Percentiles rank a stretch among this genome's conserved stretches.
Evolutionary conservation across 2,888 invertebrate species (phyloP).

Genomic region (Oxyscelio sp.): DNA sequence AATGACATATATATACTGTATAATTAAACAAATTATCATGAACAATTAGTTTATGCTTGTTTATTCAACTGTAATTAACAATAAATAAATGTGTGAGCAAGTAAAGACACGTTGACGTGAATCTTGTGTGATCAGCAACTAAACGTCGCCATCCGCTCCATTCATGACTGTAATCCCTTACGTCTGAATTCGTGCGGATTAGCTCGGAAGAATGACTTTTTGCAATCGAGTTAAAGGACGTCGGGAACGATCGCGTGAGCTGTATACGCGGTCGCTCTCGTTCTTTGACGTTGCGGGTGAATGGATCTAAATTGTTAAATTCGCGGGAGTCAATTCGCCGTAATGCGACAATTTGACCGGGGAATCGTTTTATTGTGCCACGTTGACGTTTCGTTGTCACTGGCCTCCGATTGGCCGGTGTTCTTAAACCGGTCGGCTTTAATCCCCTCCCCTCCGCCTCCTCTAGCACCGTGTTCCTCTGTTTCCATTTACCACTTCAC

Average conservation of each 20-base stretch:
- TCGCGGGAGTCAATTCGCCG: conserved; percentile 37
- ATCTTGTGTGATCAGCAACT: too few relatives aligned
- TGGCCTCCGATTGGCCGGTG: background rate
- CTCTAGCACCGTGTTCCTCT: too few relatives aligned
- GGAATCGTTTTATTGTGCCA: conserved; percentile 28
- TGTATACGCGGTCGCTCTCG: conserved; percentile 20
- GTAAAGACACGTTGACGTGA: too few relatives aligned
- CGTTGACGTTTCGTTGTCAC: background rate
- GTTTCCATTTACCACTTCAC: too few relatives aligned
- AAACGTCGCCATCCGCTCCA: too few relatives aligned
- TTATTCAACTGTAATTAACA: too few relatives aligned
- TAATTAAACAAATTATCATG: too few relatives aligned
- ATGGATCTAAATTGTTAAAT: conserved; percentile 64
- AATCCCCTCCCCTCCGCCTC: too few relatives aligned
- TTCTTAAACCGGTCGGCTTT: too few relatives aligned
- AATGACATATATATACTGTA: too few relatives aligned
- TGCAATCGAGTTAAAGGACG: conserved; percentile 49
- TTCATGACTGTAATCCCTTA: background rate
- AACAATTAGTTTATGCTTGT: too few relatives aligned
- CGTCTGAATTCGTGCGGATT: conserved; percentile 36
- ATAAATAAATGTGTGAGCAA: too few relatives aligned
- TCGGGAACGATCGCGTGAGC: conserved; percentile 6
- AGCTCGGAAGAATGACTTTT: conserved; percentile 56
- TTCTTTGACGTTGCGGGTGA: conserved; percentile 37
- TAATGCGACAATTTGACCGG: conserved; percentile 47